Base-by-base conservation (phyloP, 2,888 invertebrate genomes). In the Psylliodes chrysocephalus region DNA sequence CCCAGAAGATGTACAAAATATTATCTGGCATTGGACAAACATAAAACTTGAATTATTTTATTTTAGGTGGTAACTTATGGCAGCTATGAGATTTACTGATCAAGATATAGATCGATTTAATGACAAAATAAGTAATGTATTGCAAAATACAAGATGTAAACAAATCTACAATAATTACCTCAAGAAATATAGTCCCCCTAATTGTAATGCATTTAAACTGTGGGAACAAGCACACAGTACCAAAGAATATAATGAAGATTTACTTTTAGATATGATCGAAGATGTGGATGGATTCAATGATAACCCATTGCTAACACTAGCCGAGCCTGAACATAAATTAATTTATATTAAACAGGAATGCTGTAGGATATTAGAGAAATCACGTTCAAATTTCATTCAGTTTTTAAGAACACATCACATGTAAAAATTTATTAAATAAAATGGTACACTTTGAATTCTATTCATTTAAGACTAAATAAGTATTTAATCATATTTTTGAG, bases 321-420 rank as follows among this genome's bases (percentile, higher is more conserved):
- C 71, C 1, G 77, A 77, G 63, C 53, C 52, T 47, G 66, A 73
- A 10, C 70, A 71, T n/a, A 76, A 77, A 59, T 30, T 75, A 18
- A 56, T 53, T 10, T 76, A 71, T 64, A 71, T 76, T 51, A 76
- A 74, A 64, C 67, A 55, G 22, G 77, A 77, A 66, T 77, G 77
- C 59, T 74, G 72, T 66, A 72, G 75, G 52, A 68, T 77, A 33
- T 67, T 77, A 25, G 71, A 72, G 18, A 70, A 53, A 56, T 63
- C 68, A 38, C 72, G 67, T 44, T 49, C 63, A 5, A 47, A 33
- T 28, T 77, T 77, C 65, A 71, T 75, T 51, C 33, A 59, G 15
- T 74, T 73, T 64, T 74, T 77, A 60, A 64, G 44, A 25, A 35
- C 15, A 15, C 51, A 64, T 38, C 46, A 64, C 55, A 64, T 62